phyloP scores from a whole-genome alignment of 1,140 invertebrate genomes.

The Drosophila saltans region DNA sequence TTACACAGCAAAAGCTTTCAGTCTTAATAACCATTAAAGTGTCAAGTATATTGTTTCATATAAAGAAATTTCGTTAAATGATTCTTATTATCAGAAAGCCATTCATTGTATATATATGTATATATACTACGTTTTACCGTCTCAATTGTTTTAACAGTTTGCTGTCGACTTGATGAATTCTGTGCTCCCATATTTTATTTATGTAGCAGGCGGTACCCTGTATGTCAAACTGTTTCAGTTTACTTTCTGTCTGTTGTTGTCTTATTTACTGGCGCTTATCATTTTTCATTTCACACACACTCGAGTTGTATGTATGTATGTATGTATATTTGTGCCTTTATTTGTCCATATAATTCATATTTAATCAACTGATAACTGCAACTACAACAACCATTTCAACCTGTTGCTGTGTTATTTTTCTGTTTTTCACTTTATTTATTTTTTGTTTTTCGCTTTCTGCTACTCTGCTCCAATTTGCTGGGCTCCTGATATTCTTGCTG shows the following conservation, averaged over 20 bases:
- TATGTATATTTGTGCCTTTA: slow-evolving; percentile 36
- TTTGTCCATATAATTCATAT: slow-evolving; percentile 78
- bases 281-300: slow-evolving; percentile 41
- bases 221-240: slow-evolving; percentile 28
- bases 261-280: slow-evolving; percentile 66
- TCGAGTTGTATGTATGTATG: neutral
- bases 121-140: neutral
- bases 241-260: slow-evolving; percentile 28
- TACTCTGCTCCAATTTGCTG: slow-evolving; percentile 65
- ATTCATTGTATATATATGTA: too few relatives aligned
- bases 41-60: too few relatives aligned
- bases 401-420: slow-evolving; percentile 44
- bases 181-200: neutral
- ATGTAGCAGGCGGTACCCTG: slow-evolving; percentile 49
- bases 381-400: slow-evolving; percentile 39
- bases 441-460: slow-evolving; percentile 28
- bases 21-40: too few relatives aligned
- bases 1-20: too few relatives aligned
- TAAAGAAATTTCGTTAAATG: neutral
- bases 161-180: neutral
- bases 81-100: too few relatives aligned
- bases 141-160: neutral
- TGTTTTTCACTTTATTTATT: slow-evolving; percentile 31
- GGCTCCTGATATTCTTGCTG: slow-evolving; percentile 64
- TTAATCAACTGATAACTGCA: slow-evolving; percentile 78